phyloP scores from a whole-genome alignment of 2,113 vertebrate genomes.

The Erinaceus europaeus region DNA sequence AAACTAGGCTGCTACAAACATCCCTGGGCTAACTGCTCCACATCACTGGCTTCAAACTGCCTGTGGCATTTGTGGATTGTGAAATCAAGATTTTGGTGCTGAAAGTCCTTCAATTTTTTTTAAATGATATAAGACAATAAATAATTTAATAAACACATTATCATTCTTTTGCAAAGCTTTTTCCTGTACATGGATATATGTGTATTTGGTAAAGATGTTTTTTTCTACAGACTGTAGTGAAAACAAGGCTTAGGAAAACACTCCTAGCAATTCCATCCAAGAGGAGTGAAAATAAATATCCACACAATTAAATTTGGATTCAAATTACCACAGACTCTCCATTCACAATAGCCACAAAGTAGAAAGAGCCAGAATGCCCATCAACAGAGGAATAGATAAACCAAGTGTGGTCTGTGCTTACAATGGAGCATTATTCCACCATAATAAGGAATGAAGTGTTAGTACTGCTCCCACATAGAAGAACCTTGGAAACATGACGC shows the following conservation, averaged over 20 bases:
- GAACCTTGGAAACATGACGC: neutral
- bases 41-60: neutral
- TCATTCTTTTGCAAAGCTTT: neutral
- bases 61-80: neutral
- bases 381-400: neutral
- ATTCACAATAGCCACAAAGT: too few species aligned
- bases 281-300: neutral
- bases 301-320: neutral
- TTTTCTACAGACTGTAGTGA: neutral
- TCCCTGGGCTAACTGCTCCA: neutral
- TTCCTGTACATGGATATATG: neutral
- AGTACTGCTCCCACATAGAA: neutral
- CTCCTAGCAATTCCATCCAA: neutral
- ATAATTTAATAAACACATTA: neutral
- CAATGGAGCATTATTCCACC: neutral
- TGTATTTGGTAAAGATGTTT: neutral
- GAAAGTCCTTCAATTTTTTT: neutral
- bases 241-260: neutral
- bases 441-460: neutral
- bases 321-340: too few species aligned
- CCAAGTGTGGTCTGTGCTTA: fast-evolving
- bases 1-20: neutral
- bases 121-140: neutral
- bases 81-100: too few species aligned
- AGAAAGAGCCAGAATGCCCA: neutral